Evolutionary conservation across 2,113 vertebrate species (phyloP).

Genomic region (Galbula dea): DNA sequence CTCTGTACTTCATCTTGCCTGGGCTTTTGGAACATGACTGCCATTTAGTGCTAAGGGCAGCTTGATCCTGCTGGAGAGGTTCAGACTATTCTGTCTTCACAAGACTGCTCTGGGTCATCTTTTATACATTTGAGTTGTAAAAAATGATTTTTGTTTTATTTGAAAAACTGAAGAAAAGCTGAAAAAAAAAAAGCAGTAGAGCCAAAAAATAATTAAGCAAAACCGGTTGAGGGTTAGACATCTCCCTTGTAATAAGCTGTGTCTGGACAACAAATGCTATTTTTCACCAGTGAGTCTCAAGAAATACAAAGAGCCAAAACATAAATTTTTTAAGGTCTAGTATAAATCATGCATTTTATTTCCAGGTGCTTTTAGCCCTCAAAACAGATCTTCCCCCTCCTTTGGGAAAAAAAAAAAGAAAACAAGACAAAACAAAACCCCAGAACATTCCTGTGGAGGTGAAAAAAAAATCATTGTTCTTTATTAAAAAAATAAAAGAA

Average conservation of each 20-base stretch:
- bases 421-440: constrained; percentile 41
- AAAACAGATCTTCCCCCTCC: constrained; percentile 20
- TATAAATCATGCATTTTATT: constrained; percentile 37
- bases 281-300: constrained; percentile 10
- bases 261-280: constrained; percentile 21
- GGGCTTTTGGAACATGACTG: neutral
- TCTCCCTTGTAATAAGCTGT: neutral
- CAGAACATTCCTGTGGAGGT: constrained; percentile 45
- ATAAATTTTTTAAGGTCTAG: constrained; percentile 11
- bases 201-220: neutral
- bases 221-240: constrained; percentile 7
- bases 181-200: neutral
- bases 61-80: neutral
- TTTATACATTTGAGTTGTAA: neutral
- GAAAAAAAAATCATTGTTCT: neutral
- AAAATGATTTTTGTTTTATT: neutral
- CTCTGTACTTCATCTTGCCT: rapidly evolving
- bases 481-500: neutral
- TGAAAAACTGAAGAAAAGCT: neutral
- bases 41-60: neutral
- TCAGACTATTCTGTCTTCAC: neutral
- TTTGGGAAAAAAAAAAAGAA: constrained; percentile 22
- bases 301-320: neutral
- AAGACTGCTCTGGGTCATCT: neutral
- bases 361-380: constrained; percentile 44